Evolutionary conservation across 2,113 vertebrate genomes (phyloP).

Genomic region (Clarias batrachus): DNA sequence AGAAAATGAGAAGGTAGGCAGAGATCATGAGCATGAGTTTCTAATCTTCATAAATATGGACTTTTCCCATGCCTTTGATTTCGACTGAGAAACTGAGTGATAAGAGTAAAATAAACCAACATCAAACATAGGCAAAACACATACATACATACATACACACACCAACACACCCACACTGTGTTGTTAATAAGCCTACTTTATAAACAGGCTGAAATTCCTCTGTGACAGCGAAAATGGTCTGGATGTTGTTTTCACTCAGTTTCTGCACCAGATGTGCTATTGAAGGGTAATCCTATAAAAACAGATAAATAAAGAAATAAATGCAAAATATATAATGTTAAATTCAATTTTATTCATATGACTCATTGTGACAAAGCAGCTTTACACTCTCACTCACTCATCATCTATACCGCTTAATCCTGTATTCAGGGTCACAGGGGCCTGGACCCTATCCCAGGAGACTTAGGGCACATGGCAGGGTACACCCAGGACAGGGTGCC

Average conservation of each 20-base stretch:
- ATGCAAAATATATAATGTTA: not conserved
- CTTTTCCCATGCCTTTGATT: not conserved
- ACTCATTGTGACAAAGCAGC: too few relatives aligned
- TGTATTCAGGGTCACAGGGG: too few relatives aligned
- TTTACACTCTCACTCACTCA: too few relatives aligned
- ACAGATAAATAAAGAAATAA: not conserved
- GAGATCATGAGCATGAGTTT: not conserved
- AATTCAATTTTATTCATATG: too few relatives aligned
- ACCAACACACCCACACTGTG: not conserved
- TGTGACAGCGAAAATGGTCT: slow-evolving; percentile 97
- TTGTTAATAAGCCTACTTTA: slow-evolving; percentile 76
- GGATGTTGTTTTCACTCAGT: slow-evolving; percentile 96
- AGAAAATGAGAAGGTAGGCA: not conserved
- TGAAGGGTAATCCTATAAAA: slow-evolving; percentile 88
- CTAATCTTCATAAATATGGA: slow-evolving; percentile 4
- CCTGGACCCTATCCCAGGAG: too few relatives aligned
- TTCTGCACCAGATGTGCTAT: slow-evolving; percentile 98
- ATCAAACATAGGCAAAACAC: not conserved
- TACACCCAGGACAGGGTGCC: too few relatives aligned
- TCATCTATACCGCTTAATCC: too few relatives aligned
- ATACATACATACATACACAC: not conserved
- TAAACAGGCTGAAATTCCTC: slow-evolving; percentile 96
- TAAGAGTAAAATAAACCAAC: not conserved
- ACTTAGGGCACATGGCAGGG: too few relatives aligned
- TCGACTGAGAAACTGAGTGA: not conserved